These are phyloP conservation scores for Leptopilina clavipes DNA, from an alignment of 1,140 invertebrate genomes.

Conservation along the genomic window DNA sequence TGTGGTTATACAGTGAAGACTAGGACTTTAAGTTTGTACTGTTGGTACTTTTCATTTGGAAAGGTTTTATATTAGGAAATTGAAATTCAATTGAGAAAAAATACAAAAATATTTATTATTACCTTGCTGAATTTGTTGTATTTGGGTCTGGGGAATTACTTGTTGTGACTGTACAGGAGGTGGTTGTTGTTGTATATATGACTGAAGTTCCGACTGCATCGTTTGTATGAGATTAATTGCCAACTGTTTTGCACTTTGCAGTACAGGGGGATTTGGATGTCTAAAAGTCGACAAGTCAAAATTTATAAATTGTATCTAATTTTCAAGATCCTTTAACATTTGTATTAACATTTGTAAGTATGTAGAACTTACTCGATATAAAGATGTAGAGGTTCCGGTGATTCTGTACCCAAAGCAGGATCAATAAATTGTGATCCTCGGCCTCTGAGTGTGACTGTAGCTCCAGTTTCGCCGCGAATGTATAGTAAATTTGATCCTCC, in stretches of 20 bases:
- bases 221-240: conserved; percentile 88
- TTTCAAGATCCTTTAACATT: no score
- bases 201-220: conserved; percentile 84
- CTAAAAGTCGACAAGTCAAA: no score
- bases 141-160: conserved; percentile 67
- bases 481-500: conserved; percentile 85
- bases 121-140: conserved; percentile 69
- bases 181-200: conserved; percentile 77
- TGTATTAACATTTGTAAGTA: no score
- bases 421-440: conserved; percentile 81
- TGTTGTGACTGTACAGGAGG: conserved; percentile 70
- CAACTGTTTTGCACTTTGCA: conserved; percentile 83
- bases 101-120: not conserved
- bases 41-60: no score
- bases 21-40: no score
- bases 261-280: conserved; percentile 81
- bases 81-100: no score
- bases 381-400: conserved; percentile 86
- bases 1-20: no score
- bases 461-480: conserved; percentile 85
- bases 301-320: no score
- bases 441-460: conserved; percentile 83
- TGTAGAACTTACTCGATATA: conserved; percentile 80
- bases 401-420: conserved; percentile 78
- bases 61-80: no score